These are phyloP conservation scores for Panthera uncia DNA, from an alignment of 2,113 vertebrate species.

Conservation along the genomic window DNA sequence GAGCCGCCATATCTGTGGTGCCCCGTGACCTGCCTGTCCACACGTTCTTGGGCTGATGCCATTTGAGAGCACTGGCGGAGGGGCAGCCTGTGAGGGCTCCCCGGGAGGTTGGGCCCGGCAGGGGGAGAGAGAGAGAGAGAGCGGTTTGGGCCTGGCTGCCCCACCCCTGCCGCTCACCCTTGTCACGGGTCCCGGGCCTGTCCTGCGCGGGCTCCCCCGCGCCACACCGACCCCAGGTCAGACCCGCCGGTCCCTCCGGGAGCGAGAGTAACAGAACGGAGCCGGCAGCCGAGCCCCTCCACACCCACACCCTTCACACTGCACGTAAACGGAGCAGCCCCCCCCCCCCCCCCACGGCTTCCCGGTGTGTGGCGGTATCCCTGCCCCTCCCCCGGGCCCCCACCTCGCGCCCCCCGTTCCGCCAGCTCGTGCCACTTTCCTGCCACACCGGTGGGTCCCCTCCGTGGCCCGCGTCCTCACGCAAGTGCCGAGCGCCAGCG, in stretches of 20 bases:
- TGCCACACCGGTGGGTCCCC: fast-evolving
- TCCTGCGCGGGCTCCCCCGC: fast-evolving
- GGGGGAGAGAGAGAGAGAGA: not conserved
- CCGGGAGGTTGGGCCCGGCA: fast-evolving
- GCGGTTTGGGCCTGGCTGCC: not conserved
- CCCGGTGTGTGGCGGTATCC: fast-evolving
- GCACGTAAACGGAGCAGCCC: fast-evolving
- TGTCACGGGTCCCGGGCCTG: not conserved
- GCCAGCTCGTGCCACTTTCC: not conserved
- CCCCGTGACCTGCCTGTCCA: too few species aligned
- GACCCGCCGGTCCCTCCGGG: not conserved
- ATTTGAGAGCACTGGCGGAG: fast-evolving
- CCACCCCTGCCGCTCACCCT: not conserved
- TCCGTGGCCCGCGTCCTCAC: not conserved
- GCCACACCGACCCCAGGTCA: fast-evolving
- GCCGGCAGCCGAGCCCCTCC: not conserved
- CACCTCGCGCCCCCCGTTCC: fast-evolving
- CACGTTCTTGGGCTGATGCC: not conserved
- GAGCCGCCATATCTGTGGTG: not conserved
- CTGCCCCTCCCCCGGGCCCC: fast-evolving
- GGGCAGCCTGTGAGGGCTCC: too few species aligned
- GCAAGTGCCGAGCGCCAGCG: fast-evolving
- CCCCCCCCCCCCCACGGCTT: not conserved
- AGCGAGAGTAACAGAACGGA: fast-evolving
- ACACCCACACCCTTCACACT: not conserved